A percentile compares a stretch with the other conserved stretches of the same genome.
These are phyloP conservation scores for Microtus pennsylvanicus DNA, from an alignment of 2,113 vertebrate species.

Conservation along the genomic window DNA sequence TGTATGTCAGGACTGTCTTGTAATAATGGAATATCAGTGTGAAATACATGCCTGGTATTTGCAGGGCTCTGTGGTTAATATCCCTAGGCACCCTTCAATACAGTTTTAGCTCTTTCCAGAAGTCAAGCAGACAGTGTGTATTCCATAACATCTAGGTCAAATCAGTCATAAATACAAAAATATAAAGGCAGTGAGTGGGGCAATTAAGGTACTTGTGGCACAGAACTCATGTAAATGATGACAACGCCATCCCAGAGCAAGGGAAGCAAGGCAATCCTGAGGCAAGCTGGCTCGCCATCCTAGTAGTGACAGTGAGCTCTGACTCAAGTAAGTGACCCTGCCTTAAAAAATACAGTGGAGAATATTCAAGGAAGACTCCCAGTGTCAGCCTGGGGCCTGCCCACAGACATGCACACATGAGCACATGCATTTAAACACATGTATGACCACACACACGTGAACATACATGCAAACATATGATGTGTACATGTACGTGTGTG, in stretches of 20 bases:
- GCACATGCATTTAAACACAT: background rate
- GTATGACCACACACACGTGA: background rate
- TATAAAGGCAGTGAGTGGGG: background rate
- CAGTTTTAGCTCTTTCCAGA: background rate
- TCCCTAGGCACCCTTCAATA: background rate
- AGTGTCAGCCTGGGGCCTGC: background rate
- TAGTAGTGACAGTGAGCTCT: background rate
- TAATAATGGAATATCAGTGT: background rate
- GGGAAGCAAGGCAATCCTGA: background rate
- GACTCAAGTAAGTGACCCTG: background rate
- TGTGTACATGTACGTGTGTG: background rate
- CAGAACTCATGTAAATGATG: background rate
- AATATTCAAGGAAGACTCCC: background rate
- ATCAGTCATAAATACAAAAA: background rate
- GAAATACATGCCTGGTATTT: background rate
- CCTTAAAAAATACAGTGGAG: background rate
- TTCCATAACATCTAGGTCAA: background rate
- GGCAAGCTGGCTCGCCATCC: background rate
- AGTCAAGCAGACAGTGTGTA: background rate
- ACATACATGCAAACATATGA: background rate
- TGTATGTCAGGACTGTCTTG: background rate
- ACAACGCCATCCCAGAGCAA: background rate
- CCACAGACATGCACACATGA: background rate
- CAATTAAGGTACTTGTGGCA: background rate
- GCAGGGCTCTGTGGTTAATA: background rate